Evolutionary conservation across 2,888 invertebrate species (phyloP), one percentile per base, ranked within the genome.

Genomic region (Diogma glabrata): DNA sequence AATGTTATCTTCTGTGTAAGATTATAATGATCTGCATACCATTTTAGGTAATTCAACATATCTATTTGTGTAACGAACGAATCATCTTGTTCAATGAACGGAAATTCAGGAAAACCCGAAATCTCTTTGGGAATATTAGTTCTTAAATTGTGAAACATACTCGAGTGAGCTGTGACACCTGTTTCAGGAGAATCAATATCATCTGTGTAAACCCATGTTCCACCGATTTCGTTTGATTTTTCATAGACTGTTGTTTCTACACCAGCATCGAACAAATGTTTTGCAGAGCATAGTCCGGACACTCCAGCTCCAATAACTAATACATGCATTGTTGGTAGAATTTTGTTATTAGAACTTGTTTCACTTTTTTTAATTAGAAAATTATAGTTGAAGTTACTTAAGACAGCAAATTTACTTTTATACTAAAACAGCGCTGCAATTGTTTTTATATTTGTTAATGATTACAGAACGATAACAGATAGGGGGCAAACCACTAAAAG

Each of bases 71-170:
- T 74, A 6, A 87, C 66, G 61, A 84, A 88, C 0, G 87, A 87
- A 60, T 75, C 76, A 10, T 81, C 71, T 56, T 77, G 78, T 51
- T 79, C 76, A 0, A 81, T 77, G 53, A 88, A 80, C 0, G 84
- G 82, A 66, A 82, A 87, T 62, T 87, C 89, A 0, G 86, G 86
- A 64, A 81, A 91, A 0, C 83, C 84, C 91, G 92, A 92, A 7
- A 87, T 78, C 72, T 92, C 88, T 64, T 90, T 90, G 0, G 92
- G 91, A 4, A 91, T 73, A 67, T 91, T 91, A 0, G 90, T 89
- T 62, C 90, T 82, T 49, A 92, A 72, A 62, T 82, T 83, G 62
- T 84, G 79, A 63, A 92, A 92, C 87, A 91, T 89, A 71, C 88
- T 87, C 43, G 89, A 84, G 65, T 89, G 88, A 62, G 77, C 72